Conservation (phyloP, 1,140 invertebrate genomes). For the Mya arenaria region DNA sequence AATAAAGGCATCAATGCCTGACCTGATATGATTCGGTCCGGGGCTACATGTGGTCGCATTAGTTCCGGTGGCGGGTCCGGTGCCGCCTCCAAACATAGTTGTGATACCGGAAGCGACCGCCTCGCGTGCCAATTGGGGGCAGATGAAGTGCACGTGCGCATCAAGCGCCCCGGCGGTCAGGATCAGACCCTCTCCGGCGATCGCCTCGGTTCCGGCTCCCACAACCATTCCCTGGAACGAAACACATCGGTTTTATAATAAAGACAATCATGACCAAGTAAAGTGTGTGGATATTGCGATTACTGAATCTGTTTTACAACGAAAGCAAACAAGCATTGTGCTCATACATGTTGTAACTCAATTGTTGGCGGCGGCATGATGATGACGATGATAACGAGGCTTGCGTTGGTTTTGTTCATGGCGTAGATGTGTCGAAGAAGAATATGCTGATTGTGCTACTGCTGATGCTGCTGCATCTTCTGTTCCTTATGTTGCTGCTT, state of each 20-base stretch:
- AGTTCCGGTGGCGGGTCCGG: constrained; percentile 79
- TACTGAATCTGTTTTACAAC: no score
- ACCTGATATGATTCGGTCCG: constrained; percentile 80
- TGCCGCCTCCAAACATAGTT: constrained; percentile 81
- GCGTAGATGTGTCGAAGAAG: no score
- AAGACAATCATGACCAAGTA: neutral
- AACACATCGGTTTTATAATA: neutral
- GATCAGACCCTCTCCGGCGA: constrained; percentile 79
- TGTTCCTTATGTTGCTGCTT: no score
- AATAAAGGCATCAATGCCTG: no score
- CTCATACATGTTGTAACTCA: no score
- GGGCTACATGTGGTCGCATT: constrained; percentile 80
- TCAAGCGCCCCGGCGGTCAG: constrained; percentile 80
- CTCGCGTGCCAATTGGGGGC: constrained; percentile 76
- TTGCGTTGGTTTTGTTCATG: no score
- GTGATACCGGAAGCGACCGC: constrained; percentile 80
- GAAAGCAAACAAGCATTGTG: no score
- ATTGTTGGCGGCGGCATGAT: no score
- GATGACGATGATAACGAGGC: no score
- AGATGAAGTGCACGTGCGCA: constrained; percentile 80
- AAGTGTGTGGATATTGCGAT: neutral
- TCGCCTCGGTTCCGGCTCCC: constrained; percentile 79
- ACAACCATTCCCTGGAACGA: constrained; percentile 71
- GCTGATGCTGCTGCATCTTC: no score
- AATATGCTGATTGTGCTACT: no score